Evolutionary conservation across 1,140 invertebrate species (phyloP), one percentile per base, ranked within the genome.

Genomic region (Bombus pascuorum): DNA sequence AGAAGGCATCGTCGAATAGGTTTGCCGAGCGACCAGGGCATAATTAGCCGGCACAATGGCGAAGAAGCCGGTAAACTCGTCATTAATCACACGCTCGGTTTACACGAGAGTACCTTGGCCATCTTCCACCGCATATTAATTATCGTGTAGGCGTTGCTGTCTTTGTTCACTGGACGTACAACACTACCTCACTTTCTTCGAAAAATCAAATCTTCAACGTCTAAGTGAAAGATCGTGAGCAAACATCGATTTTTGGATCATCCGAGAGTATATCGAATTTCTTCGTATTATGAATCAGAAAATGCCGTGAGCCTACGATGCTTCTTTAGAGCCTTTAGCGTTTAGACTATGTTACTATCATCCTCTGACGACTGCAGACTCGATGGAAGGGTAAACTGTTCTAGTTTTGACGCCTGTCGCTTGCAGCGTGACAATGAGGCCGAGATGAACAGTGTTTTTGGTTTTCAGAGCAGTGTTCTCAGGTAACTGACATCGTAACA

Each of bases 31-130:
- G 28, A 28, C 77, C 84, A 62, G 81, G 70, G 74, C 80, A 88
- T 92, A 92, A 92, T 92, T 92, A 92, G 90, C 80, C 87, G 77
- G 82, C 83, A 92, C 87, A 92, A 92, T 90, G 86, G 87, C 81
- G 77, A 83, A 88, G 90, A 84, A 88, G 83, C 83, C 82, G 79
- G 87, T 91, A 92, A 92, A 92, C 86, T 92, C 79, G 85, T 92
- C 90, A 88, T 92, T 92, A 92, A 92, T 92, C 91, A 92, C 59
- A 62, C 10, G 28, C 87, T 83, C 81, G 28, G 89, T 79, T 87
- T 78, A 82, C 73, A 62, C 25, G 59, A 62, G 28, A 62, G 28
- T 10, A 86, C 81, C 85, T 72, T 53, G 32, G 57, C 71, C 53
- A 39, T 75, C 77, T 66, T 57, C 47, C 9, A 62, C 79, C 71